Evolutionary conservation across 2,888 invertebrate genomes (phyloP), one percentile per base, ranked within the genome.

Genomic region (Tupiocoris notatus): DNA sequence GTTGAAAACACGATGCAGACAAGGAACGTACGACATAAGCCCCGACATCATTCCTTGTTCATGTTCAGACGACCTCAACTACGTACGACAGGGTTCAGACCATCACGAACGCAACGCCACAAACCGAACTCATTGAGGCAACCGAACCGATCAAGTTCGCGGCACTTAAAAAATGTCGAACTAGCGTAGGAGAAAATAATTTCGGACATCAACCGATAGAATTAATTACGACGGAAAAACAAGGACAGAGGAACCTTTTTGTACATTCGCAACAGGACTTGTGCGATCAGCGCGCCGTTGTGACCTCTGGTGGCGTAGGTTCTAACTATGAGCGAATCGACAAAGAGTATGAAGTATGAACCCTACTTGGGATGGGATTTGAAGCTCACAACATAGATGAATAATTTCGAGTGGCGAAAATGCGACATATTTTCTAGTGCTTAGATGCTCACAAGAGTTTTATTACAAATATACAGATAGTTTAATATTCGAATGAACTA

Each of bases 341-440:
- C 39, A 39, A 39, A 39, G 39, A 39, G 39, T 39, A 39, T 39
- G 39, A 39, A 39, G 12, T 12, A 39, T 3, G 39, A 12, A 39
- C n/a, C n/a, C 67, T 67, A 67, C 67, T 57, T 67, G 56, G 57
- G 57, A 24, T 12, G 22, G 21, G 21, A 67, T 63, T 17, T 58
- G 57, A 65, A 65, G 67, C 56, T 67, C 67, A 22, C 67, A n/a
- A n/a, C n/a, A n/a, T n/a, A n/a, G n/a, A n/a, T n/a, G n/a, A n/a
- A n/a, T n/a, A n/a, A n/a, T n/a, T n/a, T n/a, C n/a, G n/a, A n/a
- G n/a, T n/a, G n/a, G n/a, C n/a, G n/a, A n/a, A n/a, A n/a, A n/a
- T n/a, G n/a, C n/a, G n/a, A n/a, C n/a, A n/a, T n/a, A n/a, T n/a
- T n/a, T n/a, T n/a, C n/a, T n/a, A n/a, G n/a, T n/a, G n/a, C n/a